Evolutionary conservation across 2,888 invertebrate genomes (phyloP).

Genomic region (Dasypolia templi): DNA sequence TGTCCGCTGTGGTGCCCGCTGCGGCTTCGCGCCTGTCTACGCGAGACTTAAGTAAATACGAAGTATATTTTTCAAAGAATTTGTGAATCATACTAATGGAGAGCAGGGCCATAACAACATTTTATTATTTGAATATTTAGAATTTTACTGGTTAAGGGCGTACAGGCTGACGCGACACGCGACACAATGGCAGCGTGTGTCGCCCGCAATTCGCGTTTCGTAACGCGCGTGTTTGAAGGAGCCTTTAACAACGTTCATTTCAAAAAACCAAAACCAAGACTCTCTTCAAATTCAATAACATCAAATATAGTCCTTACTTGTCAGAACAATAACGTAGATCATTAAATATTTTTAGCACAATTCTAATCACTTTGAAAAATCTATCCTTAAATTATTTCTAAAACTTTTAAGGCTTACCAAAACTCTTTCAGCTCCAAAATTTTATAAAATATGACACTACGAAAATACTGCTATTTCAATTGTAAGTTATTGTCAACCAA

Average conservation of each 20-base stretch:
- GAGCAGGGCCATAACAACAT: neutral
- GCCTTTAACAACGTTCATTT: neutral
- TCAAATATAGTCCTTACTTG: neutral
- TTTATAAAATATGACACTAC: neutral
- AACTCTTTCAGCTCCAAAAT: neutral
- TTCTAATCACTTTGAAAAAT: neutral
- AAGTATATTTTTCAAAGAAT: neutral
- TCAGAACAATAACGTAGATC: neutral
- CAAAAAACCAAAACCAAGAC: neutral
- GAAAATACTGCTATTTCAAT: conserved; percentile 13
- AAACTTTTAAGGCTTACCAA: neutral
- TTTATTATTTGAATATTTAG: no score
- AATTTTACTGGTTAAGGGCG: no score
- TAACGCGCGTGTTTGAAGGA: no score
- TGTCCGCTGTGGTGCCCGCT: no score
- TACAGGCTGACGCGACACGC: no score
- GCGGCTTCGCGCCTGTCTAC: no score
- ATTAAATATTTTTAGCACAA: neutral
- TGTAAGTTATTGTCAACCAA: conserved; percentile 25
- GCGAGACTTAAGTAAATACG: neutral
- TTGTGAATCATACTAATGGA: neutral
- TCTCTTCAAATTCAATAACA: neutral
- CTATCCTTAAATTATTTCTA: neutral
- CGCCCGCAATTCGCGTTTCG: no score
- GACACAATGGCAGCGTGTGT: no score